These are phyloP conservation scores for Crax fasciolata DNA, from an alignment of 2,797 vertebrate genomes.

Conservation along the genomic window DNA sequence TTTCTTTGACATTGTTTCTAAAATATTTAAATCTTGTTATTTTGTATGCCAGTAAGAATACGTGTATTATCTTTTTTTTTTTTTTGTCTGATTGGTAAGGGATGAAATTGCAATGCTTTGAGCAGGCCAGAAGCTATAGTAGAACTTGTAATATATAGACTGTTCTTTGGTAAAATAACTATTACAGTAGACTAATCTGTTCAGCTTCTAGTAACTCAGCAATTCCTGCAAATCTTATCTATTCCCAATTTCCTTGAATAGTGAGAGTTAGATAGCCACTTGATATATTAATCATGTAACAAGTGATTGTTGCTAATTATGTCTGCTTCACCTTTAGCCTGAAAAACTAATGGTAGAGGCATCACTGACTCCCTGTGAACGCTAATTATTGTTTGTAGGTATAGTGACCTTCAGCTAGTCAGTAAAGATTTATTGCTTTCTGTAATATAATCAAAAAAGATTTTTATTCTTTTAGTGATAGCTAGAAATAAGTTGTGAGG, in stretches of 20 bases:
- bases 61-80: not conserved
- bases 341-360: not conserved
- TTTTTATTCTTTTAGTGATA: not conserved
- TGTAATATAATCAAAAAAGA: not conserved
- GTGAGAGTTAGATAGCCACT: not conserved
- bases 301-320: not conserved
- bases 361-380: not conserved
- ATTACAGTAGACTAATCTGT: not conserved
- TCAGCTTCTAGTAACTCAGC: not conserved
- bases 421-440: not conserved
- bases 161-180: not conserved
- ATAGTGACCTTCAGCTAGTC: not conserved
- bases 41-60: slow-evolving; percentile 24
- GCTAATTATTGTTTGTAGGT: not conserved
- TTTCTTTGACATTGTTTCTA: slow-evolving; percentile 27
- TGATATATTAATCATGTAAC: not conserved
- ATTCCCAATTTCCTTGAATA: not conserved
- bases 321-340: not conserved
- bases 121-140: not conserved
- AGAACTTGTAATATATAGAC: not conserved
- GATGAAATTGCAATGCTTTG: not conserved
- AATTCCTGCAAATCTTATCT: not conserved
- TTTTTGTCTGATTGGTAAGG: not conserved
- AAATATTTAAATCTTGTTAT: slow-evolving; percentile 5
- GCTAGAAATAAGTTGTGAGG: not conserved